phyloP scores from a whole-genome alignment of 2,113 vertebrate species.

The Macrotus californicus region DNA sequence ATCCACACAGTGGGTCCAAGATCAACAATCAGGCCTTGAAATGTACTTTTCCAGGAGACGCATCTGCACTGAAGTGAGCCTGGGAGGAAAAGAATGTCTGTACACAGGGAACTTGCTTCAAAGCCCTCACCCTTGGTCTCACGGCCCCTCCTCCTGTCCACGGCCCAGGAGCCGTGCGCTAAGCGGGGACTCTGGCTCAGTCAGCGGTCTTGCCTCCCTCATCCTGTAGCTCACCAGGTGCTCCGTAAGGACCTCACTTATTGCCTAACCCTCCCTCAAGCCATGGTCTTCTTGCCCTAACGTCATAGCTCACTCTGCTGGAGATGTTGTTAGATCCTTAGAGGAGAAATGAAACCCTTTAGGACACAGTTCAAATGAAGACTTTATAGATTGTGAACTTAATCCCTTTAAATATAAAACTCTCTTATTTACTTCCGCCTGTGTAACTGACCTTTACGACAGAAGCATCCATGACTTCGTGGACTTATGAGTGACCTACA shows the following conservation, averaged over 20 bases:
- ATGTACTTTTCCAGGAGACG: background rate
- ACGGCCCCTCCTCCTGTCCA: accelerated
- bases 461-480: background rate
- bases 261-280: background rate
- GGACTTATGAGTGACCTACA: background rate
- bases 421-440: background rate
- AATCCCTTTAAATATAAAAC: background rate
- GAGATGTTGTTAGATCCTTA: background rate
- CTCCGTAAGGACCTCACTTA: background rate
- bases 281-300: background rate
- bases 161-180: accelerated
- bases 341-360: background rate
- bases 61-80: background rate
- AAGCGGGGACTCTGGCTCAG: background rate
- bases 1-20: background rate
- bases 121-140: background rate
- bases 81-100: background rate
- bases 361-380: background rate
- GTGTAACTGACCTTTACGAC: background rate
- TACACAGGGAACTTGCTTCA: background rate
- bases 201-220: background rate
- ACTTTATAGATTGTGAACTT: background rate
- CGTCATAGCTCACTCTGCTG: background rate
- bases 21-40: background rate
- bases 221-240: background rate